A percentile compares a stretch with the other conserved stretches of the same genome.
Evolutionary conservation across 1,140 invertebrate species (phyloP).

Genomic region (Rhizoglyphus robini): DNA sequence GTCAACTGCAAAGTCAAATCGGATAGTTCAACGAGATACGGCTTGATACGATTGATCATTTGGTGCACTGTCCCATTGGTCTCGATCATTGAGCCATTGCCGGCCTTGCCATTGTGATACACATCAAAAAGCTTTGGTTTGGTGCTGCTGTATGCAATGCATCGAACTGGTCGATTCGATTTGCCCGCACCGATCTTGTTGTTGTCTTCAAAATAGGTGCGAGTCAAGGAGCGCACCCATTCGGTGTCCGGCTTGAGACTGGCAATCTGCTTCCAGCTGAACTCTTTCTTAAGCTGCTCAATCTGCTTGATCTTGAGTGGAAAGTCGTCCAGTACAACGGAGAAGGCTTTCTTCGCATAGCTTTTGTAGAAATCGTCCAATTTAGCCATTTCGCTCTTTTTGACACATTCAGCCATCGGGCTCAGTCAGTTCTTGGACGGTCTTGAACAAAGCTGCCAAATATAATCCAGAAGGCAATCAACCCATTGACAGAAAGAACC

Average conservation of each 20-base stretch:
- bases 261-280: not conserved
- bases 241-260: not conserved
- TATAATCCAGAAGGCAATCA: too few relatives aligned
- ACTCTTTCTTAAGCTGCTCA: not conserved
- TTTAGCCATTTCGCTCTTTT: not conserved
- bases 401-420: too few relatives aligned
- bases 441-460: too few relatives aligned
- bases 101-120: not conserved
- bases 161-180: not conserved
- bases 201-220: not conserved
- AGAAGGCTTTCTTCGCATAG: not conserved
- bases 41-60: slow-evolving; percentile 14
- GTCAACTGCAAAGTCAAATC: slow-evolving; percentile 47
- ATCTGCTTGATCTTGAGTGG: not conserved
- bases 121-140: not conserved
- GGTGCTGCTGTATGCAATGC: not conserved
- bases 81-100: slow-evolving; percentile 8
- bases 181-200: not conserved
- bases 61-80: slow-evolving; percentile 11
- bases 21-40: slow-evolving; percentile 16
- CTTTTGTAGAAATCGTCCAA: not conserved
- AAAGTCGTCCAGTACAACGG: slow-evolving; percentile 10
- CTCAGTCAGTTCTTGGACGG: too few relatives aligned
- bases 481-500: too few relatives aligned
- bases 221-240: not conserved